Percentiles rank a stretch among this genome's conserved stretches.
Conservation (phyloP, 2,888 invertebrate species). For the Heteropelma amictum region DNA sequence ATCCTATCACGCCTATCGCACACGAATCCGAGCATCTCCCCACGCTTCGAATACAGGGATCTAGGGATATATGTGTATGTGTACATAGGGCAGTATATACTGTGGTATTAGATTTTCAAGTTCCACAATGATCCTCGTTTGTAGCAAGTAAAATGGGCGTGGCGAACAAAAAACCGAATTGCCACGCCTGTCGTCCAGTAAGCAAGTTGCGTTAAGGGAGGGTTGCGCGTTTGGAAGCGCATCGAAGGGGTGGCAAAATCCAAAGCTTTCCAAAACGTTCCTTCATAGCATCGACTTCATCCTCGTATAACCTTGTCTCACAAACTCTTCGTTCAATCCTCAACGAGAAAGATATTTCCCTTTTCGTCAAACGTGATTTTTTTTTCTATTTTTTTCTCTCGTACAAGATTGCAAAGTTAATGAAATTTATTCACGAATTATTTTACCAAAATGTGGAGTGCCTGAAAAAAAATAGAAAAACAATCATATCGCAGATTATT, state of each 20-base stretch:
- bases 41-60: slow-evolving; percentile 17
- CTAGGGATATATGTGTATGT: not conserved
- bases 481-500: no score
- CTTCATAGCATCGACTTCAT: slow-evolving; percentile 2
- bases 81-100: not conserved
- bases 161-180: slow-evolving; percentile 60
- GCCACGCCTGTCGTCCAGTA: slow-evolving; percentile 61
- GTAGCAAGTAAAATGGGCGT: slow-evolving; percentile 61
- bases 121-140: slow-evolving; percentile 17
- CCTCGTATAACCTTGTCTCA: slow-evolving; percentile 5
- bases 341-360: slow-evolving; percentile 13
- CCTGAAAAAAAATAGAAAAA: no score
- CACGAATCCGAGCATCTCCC: slow-evolving; percentile 24
- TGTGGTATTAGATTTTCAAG: not conserved
- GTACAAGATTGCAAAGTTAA: not conserved
- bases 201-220: slow-evolving; percentile 32
- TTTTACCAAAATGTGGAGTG: no score
- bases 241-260: slow-evolving; percentile 7
- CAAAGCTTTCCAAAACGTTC: slow-evolving; percentile 5
- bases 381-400: not conserved
- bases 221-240: slow-evolving; percentile 35
- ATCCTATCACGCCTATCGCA: slow-evolving; percentile 7
- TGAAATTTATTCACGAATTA: no score
- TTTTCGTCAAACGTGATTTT: not conserved
- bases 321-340: slow-evolving; percentile 15